Evolutionary conservation across 1,140 invertebrate species (phyloP), one percentile per base, ranked within the genome.

Genomic region (Anoplophora glabripennis): DNA sequence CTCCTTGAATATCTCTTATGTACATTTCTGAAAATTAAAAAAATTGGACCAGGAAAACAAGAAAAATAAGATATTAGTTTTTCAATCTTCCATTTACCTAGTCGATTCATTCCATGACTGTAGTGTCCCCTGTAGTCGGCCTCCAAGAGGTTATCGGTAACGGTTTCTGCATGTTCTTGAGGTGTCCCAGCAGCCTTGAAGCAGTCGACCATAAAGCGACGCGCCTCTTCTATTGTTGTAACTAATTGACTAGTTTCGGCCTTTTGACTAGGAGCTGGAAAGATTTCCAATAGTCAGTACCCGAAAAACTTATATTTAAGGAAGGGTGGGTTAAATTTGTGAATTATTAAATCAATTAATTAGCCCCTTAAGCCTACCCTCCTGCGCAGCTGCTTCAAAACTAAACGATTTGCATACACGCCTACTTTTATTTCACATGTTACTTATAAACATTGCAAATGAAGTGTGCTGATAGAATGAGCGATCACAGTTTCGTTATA

Each of bases 111-210:
- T 34, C 94, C 94, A 78, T 97, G 94, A 66, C 92, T 95, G 67
- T 88, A 94, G 74, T 96, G 92, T 5, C 94, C 94, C 34, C 92
- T 76, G 64, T 88, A 84, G 76, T 98, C 94, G 18, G 93, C 93
- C 44, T 85, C 86, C 48, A 93, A 80, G 9, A 97, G 78, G 42
- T 93, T 81, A 64, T 92, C 86, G 0, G 89, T 90, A 55, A 94
- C 80, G 21, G 81, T 79, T n/a, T 77, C 68, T 0, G 92, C 90
- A 69, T 93, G 84, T 8, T 79, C 77, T 35, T 70, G 48, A 5
- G 81, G 80, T 0, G 87, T 82, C 0, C 90, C 91, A 0, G 83
- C 86, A 3, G 83, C 83, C 52, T 75, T 74, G 76, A 94, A 81
- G 62, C 89, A 92, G 7, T 92, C 86, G 1, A 76, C 72, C 75